These are phyloP conservation scores for Kryphioiulus occultus DNA, from an alignment of 2,888 invertebrate species.

Conservation along the genomic window DNA sequence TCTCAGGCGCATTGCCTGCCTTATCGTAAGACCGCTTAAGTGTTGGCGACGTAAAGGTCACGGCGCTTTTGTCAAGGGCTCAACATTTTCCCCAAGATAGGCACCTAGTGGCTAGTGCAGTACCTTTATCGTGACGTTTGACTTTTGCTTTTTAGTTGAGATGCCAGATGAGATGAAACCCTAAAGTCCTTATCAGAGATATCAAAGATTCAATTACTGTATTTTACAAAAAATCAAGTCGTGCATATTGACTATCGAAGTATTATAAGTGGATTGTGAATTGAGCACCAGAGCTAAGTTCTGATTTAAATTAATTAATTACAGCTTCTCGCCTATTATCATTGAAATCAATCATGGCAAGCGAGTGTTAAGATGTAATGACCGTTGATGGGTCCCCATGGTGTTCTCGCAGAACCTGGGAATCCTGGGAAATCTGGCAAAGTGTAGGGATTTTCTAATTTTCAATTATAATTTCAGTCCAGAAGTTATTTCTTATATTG, in stretches of 20 bases:
- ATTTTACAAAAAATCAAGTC: no score
- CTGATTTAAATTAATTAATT: not conserved
- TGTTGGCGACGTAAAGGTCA: not conserved
- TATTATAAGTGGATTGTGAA: not conserved
- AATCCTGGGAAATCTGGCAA: no score
- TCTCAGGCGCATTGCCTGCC: conserved; percentile 20
- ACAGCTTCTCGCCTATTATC: not conserved
- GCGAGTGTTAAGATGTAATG: no score
- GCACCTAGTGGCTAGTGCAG: not conserved
- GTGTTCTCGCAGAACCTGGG: no score
- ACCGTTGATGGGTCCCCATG: no score
- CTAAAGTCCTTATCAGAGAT: no score
- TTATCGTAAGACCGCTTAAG: conserved; percentile 9
- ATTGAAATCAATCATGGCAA: not conserved
- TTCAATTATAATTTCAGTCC: no score
- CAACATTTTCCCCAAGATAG: not conserved
- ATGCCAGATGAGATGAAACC: no score
- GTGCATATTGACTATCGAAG: no score
- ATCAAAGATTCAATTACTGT: no score
- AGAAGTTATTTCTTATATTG: no score
- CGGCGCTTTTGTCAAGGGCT: conserved; percentile 3
- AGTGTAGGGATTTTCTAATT: no score
- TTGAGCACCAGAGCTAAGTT: not conserved
- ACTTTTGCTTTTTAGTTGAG: not conserved
- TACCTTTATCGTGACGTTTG: not conserved